phyloP scores from a whole-genome alignment of 2,113 vertebrate species.

The Notothenia coriiceps region DNA sequence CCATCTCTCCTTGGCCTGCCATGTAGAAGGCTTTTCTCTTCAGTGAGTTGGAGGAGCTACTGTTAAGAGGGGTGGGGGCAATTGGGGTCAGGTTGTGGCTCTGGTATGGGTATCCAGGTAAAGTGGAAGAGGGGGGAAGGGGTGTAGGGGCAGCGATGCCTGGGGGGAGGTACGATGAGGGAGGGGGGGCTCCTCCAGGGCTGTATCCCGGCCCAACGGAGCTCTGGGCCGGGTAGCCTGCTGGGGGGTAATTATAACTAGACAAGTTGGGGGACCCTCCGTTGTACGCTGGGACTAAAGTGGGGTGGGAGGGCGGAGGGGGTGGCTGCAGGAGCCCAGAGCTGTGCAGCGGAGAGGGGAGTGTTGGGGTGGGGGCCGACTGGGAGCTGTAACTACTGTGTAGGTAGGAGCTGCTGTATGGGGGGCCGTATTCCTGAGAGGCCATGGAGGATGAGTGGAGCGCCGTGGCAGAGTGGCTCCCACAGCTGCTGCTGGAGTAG shows the following conservation, averaged over 20 bases:
- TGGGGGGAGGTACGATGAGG: conserved; percentile 94
- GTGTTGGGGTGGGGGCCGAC: conserved; percentile 88
- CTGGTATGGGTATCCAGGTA: conserved; percentile 96
- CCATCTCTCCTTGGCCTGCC: conserved; percentile 94
- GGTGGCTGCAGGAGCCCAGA: conserved; percentile 93
- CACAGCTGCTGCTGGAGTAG: conserved; percentile 95
- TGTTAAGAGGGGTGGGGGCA: conserved; percentile 90
- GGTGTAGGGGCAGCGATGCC: conserved; percentile 95
- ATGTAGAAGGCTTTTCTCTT: conserved; percentile 98
- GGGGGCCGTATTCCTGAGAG: conserved; percentile 96
- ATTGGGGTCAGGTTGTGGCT: conserved; percentile 93
- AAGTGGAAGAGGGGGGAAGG: conserved; percentile 91
- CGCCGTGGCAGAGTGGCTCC: conserved; percentile 90
- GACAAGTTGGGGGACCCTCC: conserved; percentile 92
- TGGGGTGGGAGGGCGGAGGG: conserved; percentile 85
- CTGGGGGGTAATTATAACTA: conserved; percentile 93
- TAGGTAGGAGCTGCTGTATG: conserved; percentile 94
- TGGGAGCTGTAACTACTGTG: conserved; percentile 94
- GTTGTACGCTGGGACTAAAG: conserved; percentile 94
- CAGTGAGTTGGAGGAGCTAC: conserved; percentile 92
- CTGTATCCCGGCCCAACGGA: conserved; percentile 93
- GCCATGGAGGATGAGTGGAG: conserved; percentile 89
- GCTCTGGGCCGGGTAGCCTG: conserved; percentile 93
- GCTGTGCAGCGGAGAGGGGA: conserved; percentile 93
- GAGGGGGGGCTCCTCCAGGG: conserved; percentile 92